Evolutionary conservation across 1,140 invertebrate genomes (phyloP).

Genomic region (Globodera rostochiensis): DNA sequence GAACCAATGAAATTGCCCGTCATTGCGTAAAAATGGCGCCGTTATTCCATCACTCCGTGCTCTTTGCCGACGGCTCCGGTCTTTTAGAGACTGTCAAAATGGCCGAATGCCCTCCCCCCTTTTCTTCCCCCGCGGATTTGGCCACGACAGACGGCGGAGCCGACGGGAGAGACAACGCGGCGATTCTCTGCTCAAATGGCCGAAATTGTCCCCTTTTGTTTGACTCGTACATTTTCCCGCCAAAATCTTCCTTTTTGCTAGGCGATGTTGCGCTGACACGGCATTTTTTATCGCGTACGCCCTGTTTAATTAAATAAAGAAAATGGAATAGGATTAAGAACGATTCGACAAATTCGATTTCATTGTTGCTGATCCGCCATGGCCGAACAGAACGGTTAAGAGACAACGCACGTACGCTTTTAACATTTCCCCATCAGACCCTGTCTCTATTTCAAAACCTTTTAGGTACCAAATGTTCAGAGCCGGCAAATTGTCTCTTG

Average conservation of each 20-base stretch:
- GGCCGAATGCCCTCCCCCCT: neutral
- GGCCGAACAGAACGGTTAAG: conserved; percentile 78
- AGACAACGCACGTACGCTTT: conserved; percentile 74
- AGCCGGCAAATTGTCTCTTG: neutral
- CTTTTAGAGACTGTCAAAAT: neutral
- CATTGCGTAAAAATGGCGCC: neutral
- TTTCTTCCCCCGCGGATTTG: neutral
- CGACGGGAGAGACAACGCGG: neutral
- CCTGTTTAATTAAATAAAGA: neutral
- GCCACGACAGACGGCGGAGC: neutral
- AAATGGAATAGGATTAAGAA: conserved; percentile 1
- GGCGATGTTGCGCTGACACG: conserved; percentile 8
- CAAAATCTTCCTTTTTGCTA: conserved; percentile 4
- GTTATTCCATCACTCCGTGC: neutral
- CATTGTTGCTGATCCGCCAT: conserved; percentile 85
- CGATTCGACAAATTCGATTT: conserved; percentile 74
- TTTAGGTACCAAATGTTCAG: conserved; percentile 45
- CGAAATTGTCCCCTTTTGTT: neutral
- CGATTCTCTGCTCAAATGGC: neutral
- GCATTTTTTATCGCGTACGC: neutral
- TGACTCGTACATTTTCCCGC: neutral
- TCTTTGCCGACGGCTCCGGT: neutral
- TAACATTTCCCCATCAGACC: neutral
- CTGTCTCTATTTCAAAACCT: neutral
- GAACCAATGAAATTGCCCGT: neutral